These are phyloP conservation scores for Lochmaea crataegi DNA, from an alignment of 2,888 invertebrate species.

Conservation along the genomic window DNA sequence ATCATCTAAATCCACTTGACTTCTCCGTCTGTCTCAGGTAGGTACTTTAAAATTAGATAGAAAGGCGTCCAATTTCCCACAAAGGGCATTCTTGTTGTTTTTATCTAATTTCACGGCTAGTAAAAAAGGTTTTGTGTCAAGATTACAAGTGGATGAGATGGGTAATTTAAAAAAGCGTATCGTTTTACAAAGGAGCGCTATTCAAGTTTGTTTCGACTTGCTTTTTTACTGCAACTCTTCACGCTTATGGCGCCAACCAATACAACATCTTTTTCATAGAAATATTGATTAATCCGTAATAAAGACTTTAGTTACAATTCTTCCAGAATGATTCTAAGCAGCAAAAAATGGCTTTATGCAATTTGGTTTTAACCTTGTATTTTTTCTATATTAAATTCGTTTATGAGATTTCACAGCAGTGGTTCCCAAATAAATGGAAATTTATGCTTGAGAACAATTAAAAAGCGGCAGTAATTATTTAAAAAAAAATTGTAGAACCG, in stretches of 20 bases:
- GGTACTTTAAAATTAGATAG: slow-evolving; percentile 30
- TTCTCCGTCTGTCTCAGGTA: slow-evolving; percentile 23
- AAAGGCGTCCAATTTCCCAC: slow-evolving; percentile 32
- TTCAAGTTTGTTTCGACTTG: slow-evolving; percentile 28
- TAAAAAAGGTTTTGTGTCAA: slow-evolving; percentile 52
- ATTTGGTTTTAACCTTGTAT: background rate
- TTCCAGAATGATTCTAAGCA: background rate
- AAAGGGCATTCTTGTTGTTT: slow-evolving; percentile 45
- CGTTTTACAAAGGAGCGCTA: slow-evolving; percentile 38
- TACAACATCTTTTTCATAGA: slow-evolving; percentile 30
- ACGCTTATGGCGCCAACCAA: slow-evolving; percentile 43
- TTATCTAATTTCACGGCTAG: slow-evolving; percentile 50
- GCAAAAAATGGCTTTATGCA: background rate
- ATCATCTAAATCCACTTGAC: slow-evolving; percentile 20
- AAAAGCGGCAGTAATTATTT: too few relatives aligned
- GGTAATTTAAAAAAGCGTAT: slow-evolving; percentile 48
- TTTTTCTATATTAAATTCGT: too few relatives aligned
- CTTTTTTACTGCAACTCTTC: slow-evolving; percentile 30
- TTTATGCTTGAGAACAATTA: too few relatives aligned
- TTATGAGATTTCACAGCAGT: too few relatives aligned
- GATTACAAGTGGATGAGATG: slow-evolving; percentile 49
- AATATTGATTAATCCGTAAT: slow-evolving; percentile 26
- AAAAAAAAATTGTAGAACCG: too few relatives aligned
- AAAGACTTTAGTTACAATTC: slow-evolving; percentile 8
- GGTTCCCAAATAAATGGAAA: slow-evolving; percentile 3